Base-by-base conservation (phyloP, 2,888 invertebrate species). In the Lycaena phlaeas region DNA sequence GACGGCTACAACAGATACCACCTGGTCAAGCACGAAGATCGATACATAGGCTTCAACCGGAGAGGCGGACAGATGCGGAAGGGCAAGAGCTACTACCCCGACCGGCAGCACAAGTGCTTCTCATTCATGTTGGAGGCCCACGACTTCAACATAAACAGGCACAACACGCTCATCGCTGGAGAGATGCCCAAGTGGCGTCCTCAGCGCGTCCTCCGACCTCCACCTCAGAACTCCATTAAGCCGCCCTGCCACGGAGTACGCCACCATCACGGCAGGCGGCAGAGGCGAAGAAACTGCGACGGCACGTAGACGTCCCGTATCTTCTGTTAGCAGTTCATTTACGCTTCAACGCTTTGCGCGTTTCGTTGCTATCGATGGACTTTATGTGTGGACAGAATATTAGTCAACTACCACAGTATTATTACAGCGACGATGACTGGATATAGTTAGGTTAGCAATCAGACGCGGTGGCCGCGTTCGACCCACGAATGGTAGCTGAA, bases 21-120 rank as follows among this genome's bases (percentile, higher is more conserved):
- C 56, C 86, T 89, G 61, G 87, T 82, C 65, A 86, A 78, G 56
- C 85, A 89, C 72, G 68, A 69, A 55, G 79, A 86, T 60, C 87
- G 87, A 56, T 88, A 85, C 71, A 82, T 89, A 62, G 89, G 88
- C 53, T 89, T 90, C 86, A 89, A 88, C 74, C 77, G 78, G 55
- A 71, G 74, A 50, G 90, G 90, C 40, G 62, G 72, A 53, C 89
- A 87, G 58, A 73, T 89, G 57, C 84, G 76, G 34, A 75, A 75
- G 39, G 67, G 65, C 56, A 79, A 71, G 67, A 77, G 67, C 49
- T 75, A 66, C 50, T 59, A 72, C 29, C 61, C 68, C 52, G 63
- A 69, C 55, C 77, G 77, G 25, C 72, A 74, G 47, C 84, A 85
- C 68, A 86, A 85, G 62, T 89, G 89, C 67, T 82, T 87, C 71